Evolutionary conservation across 2,797 vertebrate genomes (phyloP).

Genomic region (Alcedo quadribrachys): DNA sequence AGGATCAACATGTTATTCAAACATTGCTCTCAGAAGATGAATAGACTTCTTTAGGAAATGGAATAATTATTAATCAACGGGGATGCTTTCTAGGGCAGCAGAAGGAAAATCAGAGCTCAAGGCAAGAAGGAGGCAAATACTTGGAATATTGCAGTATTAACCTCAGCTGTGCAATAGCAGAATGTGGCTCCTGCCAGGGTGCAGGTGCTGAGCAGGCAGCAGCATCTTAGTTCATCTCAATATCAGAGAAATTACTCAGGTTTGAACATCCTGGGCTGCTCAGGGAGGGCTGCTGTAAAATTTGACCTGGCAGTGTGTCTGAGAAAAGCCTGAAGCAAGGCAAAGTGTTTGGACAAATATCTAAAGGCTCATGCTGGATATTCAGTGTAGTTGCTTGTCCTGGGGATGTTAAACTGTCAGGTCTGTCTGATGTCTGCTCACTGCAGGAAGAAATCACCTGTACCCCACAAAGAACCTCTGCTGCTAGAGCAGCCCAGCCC

Average conservation of each 20-base stretch:
- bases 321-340: neutral
- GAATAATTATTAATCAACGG: slow-evolving; percentile 48
- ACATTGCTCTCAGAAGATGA: neutral
- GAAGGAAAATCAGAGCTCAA: slow-evolving; percentile 27
- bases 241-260: neutral
- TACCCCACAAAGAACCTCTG: neutral
- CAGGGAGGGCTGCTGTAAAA: neutral
- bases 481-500: neutral
- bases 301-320: neutral
- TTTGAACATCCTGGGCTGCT: neutral
- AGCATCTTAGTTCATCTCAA: neutral
- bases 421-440: neutral
- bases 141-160: neutral
- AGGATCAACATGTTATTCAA: slow-evolving; percentile 36
- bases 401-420: neutral
- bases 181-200: neutral
- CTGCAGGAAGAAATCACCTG: neutral
- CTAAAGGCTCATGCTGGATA: neutral
- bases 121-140: neutral
- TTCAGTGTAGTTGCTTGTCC: neutral
- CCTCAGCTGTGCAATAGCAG: neutral
- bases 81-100: slow-evolving; percentile 17
- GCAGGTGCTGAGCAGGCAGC: neutral
- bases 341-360: neutral
- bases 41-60: slow-evolving; percentile 42